Conservation (phyloP, 2,888 invertebrate species). For the Scaptomyza parva region DNA sequence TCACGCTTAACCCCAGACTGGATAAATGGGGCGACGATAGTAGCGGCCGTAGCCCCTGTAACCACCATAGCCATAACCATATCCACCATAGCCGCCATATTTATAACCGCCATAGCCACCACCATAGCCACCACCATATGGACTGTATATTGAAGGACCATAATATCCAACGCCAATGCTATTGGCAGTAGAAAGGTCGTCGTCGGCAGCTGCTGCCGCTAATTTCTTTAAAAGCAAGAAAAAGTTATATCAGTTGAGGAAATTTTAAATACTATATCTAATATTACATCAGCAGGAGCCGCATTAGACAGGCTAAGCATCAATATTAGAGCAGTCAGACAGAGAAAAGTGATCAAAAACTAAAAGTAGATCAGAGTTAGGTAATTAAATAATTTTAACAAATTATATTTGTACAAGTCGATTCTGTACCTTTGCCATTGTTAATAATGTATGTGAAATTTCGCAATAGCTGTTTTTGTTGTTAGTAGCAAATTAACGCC, state of each 20-base stretch:
- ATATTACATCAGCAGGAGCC: slow-evolving; percentile 59
- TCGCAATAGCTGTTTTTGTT: slow-evolving; percentile 32
- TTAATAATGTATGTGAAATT: slow-evolving; percentile 60
- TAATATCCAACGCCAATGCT: slow-evolving; percentile 66
- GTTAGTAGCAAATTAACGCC: slow-evolving; percentile 64
- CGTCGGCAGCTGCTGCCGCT: slow-evolving; percentile 25
- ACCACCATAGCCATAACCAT: slow-evolving; percentile 56
- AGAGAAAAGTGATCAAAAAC: slow-evolving; percentile 40
- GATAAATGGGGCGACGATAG: slow-evolving; percentile 71
- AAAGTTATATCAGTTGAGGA: not conserved
- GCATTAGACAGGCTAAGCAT: slow-evolving; percentile 21
- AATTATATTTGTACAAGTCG: slow-evolving; percentile 3
- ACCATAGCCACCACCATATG: slow-evolving; percentile 62
- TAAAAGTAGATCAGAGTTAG: slow-evolving; percentile 44
- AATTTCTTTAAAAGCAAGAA: slow-evolving; percentile 13
- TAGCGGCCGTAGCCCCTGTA: slow-evolving; percentile 50
- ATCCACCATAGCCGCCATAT: slow-evolving; percentile 64
- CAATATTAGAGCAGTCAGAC: slow-evolving; percentile 33
- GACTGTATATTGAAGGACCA: slow-evolving; percentile 58
- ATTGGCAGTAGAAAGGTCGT: slow-evolving; percentile 67
- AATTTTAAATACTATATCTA: not conserved
- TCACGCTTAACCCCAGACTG: slow-evolving; percentile 52
- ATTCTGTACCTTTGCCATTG: slow-evolving; percentile 63
- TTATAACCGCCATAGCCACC: slow-evolving; percentile 53
- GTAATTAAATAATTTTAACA: slow-evolving; percentile 9